These are phyloP conservation scores for Deilephila elpenor DNA, from an alignment of 2,888 invertebrate genomes.

Conservation along the genomic window DNA sequence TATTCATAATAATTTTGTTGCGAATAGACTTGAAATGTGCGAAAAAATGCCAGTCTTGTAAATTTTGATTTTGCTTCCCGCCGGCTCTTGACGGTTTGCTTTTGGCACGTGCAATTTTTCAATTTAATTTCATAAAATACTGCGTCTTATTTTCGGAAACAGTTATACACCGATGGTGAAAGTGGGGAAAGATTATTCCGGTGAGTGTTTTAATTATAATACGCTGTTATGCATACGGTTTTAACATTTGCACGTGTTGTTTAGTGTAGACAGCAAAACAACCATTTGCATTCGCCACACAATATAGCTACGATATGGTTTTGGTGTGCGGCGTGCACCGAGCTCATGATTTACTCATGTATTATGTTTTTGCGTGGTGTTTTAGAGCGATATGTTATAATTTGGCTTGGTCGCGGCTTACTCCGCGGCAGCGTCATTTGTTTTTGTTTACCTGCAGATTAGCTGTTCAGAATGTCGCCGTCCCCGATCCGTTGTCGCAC, in stretches of 20 bases:
- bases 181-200: slow-evolving; percentile 68
- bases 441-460: slow-evolving; percentile 83
- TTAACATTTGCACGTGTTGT: slow-evolving; percentile 77
- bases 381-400: slow-evolving; percentile 37
- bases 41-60: slow-evolving; percentile 62
- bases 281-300: slow-evolving; percentile 77
- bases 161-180: slow-evolving; percentile 77
- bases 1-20: neutral
- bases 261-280: slow-evolving; percentile 78
- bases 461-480: slow-evolving; percentile 74
- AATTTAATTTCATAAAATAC: slow-evolving; percentile 61
- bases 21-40: slow-evolving; percentile 45
- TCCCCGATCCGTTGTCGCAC: slow-evolving; percentile 79
- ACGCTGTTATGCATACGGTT: slow-evolving; percentile 51
- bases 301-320: slow-evolving; percentile 80
- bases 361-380: slow-evolving; percentile 35
- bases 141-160: slow-evolving; percentile 54
- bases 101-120: slow-evolving; percentile 83
- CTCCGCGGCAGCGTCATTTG: slow-evolving; percentile 70
- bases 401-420: slow-evolving; percentile 40
- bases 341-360: slow-evolving; percentile 30
- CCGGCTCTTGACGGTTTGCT: slow-evolving; percentile 80
- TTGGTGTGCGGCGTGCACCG: neutral
- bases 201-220: slow-evolving; percentile 67
- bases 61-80: slow-evolving; percentile 79